Evolutionary conservation across 2,113 vertebrate genomes (phyloP).

Genomic region (Leptodactylus fuscus): DNA sequence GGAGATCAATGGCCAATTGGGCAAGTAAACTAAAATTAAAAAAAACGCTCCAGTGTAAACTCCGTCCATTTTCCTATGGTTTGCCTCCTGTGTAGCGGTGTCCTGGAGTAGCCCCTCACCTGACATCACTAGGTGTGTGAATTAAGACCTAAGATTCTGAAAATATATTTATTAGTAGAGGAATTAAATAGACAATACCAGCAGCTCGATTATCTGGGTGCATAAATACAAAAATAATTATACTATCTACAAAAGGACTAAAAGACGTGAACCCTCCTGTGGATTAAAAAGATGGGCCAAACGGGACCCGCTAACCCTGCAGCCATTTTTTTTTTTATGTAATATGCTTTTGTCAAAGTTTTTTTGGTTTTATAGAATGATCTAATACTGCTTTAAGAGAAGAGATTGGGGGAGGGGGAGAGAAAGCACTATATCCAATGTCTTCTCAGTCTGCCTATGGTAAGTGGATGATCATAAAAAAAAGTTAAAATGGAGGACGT

Average conservation of each 20-base stretch:
- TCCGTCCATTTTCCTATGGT: too few relatives aligned
- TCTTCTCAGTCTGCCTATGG: not conserved
- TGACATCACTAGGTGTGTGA: not conserved
- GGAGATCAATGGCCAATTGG: too few relatives aligned
- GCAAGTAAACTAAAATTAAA: too few relatives aligned
- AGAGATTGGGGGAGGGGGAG: too few relatives aligned
- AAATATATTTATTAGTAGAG: slow-evolving; percentile 5
- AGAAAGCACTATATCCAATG: not conserved
- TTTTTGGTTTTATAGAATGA: not conserved
- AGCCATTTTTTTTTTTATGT: not conserved
- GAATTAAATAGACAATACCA: slow-evolving; percentile 7
- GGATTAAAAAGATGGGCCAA: not conserved
- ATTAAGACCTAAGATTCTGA: not conserved
- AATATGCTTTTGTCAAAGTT: too few relatives aligned
- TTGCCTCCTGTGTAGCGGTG: not conserved
- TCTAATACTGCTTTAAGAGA: slow-evolving; percentile 13
- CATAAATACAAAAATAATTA: slow-evolving; percentile 44
- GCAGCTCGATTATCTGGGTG: not conserved
- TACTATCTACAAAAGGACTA: slow-evolving; percentile 2
- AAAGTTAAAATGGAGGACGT: not conserved
- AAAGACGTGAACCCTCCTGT: not conserved
- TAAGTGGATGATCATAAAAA: not conserved
- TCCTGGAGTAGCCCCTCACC: not conserved
- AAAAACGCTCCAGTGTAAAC: too few relatives aligned
- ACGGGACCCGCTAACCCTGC: not conserved